Conservation (phyloP, 35 echinoderm and acorn worm species). For the Amphiura filiformis region DNA sequence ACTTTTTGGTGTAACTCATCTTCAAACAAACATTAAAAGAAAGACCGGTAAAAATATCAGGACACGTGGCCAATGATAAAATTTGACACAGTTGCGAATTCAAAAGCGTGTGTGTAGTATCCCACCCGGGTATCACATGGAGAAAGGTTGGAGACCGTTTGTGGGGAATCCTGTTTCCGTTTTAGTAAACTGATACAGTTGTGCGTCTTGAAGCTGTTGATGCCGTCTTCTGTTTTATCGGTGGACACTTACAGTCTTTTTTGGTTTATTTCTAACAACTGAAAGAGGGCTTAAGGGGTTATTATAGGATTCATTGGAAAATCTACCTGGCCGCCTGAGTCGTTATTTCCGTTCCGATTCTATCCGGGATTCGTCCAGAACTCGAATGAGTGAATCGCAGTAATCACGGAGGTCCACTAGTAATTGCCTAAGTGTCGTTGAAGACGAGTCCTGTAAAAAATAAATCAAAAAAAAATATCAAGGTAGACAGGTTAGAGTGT, state of each 20-base stretch:
- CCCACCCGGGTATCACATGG: neutral
- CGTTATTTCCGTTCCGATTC: neutral
- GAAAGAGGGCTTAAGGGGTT: neutral
- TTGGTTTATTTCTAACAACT: neutral
- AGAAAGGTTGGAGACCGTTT: neutral
- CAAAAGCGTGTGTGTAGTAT: neutral
- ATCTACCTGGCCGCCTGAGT: neutral
- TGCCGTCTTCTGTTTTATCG: too few species aligned
- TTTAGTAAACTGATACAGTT: neutral
- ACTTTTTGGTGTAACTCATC: neutral
- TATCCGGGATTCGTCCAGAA: neutral
- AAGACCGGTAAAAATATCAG: neutral
- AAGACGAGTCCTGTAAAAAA: neutral
- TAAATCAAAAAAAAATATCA: neutral
- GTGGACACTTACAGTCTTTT: neutral
- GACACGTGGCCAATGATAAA: neutral
- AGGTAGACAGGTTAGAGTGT: too few species aligned
- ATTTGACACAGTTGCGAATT: neutral
- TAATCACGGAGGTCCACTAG: constrained; percentile 10
- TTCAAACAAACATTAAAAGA: neutral
- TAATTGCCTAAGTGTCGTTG: neutral
- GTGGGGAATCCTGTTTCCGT: neutral
- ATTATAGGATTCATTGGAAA: neutral
- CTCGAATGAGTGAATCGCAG: neutral
- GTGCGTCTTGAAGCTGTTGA: neutral